Evolutionary conservation across 2,113 vertebrate genomes (phyloP).

Genomic region (Alces alces): DNA sequence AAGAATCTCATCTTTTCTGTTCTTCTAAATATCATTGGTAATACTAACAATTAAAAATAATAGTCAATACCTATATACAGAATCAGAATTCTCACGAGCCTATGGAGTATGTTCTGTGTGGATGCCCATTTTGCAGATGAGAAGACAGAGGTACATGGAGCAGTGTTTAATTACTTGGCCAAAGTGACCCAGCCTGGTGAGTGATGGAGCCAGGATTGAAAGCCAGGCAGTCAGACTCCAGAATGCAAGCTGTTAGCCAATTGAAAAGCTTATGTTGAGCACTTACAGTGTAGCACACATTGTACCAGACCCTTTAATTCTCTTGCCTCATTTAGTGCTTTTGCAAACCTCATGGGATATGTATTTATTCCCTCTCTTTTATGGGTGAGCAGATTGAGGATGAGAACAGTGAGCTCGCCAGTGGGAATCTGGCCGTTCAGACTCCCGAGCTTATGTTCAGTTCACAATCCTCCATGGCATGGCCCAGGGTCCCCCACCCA

Average conservation of each 20-base stretch:
- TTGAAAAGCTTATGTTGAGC: neutral
- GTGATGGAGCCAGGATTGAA: neutral
- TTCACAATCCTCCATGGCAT: accelerated
- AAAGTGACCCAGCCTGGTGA: neutral
- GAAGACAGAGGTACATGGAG: neutral
- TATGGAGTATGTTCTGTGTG: neutral
- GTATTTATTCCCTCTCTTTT: neutral
- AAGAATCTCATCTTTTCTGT: neutral
- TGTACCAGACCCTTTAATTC: neutral
- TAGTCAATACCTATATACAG: no score
- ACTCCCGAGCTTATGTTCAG: accelerated
- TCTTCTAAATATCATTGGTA: neutral
- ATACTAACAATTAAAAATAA: neutral
- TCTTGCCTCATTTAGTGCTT: neutral
- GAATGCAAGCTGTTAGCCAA: no score
- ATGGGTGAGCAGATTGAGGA: neutral
- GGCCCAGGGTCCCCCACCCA: neutral
- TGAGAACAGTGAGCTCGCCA: neutral
- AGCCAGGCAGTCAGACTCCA: neutral
- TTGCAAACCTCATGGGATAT: accelerated
- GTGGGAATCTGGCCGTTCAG: neutral
- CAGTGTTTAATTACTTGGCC: neutral
- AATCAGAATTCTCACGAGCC: neutral
- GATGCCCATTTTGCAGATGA: neutral
- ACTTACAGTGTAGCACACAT: no score